Conservation (phyloP, 2,797 vertebrate genomes). For the Rhinatrema bivittatum region DNA sequence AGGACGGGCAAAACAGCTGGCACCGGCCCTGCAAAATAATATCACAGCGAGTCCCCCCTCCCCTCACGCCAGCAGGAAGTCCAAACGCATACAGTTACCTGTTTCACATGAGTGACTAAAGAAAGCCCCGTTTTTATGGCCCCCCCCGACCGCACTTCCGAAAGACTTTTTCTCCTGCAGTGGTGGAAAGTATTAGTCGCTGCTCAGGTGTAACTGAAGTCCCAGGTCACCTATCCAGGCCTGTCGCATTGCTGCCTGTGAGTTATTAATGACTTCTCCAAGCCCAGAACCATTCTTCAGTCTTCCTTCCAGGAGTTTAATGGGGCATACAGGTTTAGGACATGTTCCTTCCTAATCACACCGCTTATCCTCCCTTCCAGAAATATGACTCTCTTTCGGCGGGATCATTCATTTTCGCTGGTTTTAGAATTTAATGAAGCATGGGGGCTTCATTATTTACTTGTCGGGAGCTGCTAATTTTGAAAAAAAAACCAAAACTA, state of each 20-base stretch:
- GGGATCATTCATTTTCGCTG: constrained; percentile 63
- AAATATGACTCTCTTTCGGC: constrained; percentile 62
- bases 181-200: constrained; percentile 40
- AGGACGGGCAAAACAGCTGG: too few relatives aligned
- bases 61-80: not conserved
- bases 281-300: constrained; percentile 41
- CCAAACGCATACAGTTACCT: constrained; percentile 41
- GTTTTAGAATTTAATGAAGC: constrained; percentile 61
- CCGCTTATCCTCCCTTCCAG: constrained; percentile 52
- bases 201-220: constrained; percentile 49
- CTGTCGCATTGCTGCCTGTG: constrained; percentile 16
- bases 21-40: too few relatives aligned
- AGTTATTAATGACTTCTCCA: constrained; percentile 55
- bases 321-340: constrained; percentile 60
- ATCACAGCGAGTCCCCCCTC: constrained; percentile 18
- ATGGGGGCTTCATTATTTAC: constrained; percentile 48
- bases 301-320: constrained; percentile 63
- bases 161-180: constrained; percentile 18
- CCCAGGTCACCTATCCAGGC: constrained; percentile 29
- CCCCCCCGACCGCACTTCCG: constrained; percentile 34
- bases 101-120: constrained; percentile 45
- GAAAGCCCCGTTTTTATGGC: constrained; percentile 43
- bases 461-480: constrained; percentile 27
- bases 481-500: constrained; percentile 8
- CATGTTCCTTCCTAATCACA: constrained; percentile 40